phyloP scores from a whole-genome alignment of 2,888 invertebrate genomes.

The Meandrusa payeni region DNA sequence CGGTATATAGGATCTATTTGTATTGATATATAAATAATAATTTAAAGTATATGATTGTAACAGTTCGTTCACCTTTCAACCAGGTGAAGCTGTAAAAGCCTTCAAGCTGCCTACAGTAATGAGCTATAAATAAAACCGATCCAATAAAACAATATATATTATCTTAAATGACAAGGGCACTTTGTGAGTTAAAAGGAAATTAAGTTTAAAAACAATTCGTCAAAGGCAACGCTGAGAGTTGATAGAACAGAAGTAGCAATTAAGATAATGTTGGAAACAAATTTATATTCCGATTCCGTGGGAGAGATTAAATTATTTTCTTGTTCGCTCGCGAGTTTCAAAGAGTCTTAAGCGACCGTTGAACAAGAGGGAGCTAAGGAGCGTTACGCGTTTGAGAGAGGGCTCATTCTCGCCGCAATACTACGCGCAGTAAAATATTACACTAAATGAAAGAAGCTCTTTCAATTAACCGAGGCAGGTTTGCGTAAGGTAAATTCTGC shows the following conservation, averaged over 20 bases:
- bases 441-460: constrained; percentile 73
- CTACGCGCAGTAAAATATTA: constrained; percentile 70
- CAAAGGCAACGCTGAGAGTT: constrained; percentile 12
- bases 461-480: constrained; percentile 75
- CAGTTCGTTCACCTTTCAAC: too few relatives aligned
- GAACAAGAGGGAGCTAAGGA: constrained; percentile 51
- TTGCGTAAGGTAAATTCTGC: constrained; percentile 67
- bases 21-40: too few relatives aligned
- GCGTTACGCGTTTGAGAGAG: constrained; percentile 51
- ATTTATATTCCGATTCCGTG: constrained; percentile 67
- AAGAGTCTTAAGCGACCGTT: constrained; percentile 44
- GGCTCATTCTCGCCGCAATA: constrained; percentile 49
- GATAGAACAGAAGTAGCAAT: constrained; percentile 54
- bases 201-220: constrained; percentile 10
- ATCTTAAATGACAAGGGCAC: constrained; percentile 2
- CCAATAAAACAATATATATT: too few relatives aligned
- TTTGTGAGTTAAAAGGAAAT: constrained; percentile 3
- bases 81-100: too few relatives aligned
- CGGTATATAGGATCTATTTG: too few relatives aligned
- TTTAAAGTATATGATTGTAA: too few relatives aligned
- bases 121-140: too few relatives aligned
- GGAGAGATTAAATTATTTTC: constrained; percentile 72
- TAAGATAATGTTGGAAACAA: constrained; percentile 68
- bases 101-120: too few relatives aligned
- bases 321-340: constrained; percentile 48